Evolutionary conservation across 1,140 invertebrate species (phyloP).

Genomic region (Probaryconus sp.): DNA sequence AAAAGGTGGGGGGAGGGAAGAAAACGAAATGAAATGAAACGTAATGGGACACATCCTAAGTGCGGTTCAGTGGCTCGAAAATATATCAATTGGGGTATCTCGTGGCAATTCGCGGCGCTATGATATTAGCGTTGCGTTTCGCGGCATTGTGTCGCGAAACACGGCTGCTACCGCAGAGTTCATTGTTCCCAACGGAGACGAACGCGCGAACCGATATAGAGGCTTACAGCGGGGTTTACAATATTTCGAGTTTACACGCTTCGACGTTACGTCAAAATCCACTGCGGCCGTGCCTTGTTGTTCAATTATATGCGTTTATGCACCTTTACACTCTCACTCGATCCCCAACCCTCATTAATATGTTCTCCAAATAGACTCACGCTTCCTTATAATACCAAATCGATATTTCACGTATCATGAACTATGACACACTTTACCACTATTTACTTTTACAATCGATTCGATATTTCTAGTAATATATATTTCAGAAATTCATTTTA

Average conservation of each 20-base stretch:
- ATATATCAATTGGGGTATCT: no score
- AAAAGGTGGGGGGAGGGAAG: no score
- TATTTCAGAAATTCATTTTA: no score
- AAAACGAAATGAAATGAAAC: no score
- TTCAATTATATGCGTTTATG: constrained; percentile 39
- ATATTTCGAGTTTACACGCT: constrained; percentile 31
- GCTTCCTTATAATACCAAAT: constrained; percentile 25
- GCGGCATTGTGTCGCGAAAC: constrained; percentile 1
- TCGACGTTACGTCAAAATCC: constrained; percentile 17
- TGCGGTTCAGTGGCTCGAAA: no score
- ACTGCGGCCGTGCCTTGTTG: constrained; percentile 22
- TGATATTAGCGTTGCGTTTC: not conserved
- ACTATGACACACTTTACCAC: not conserved
- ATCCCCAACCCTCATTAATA: constrained; percentile 48
- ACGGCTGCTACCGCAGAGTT: not conserved
- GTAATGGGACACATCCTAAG: no score
- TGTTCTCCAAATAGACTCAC: constrained; percentile 12
- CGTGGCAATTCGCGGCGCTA: no score
- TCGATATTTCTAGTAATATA: no score
- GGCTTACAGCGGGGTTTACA: constrained; percentile 34
- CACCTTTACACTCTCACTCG: constrained; percentile 22
- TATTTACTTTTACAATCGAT: not conserved
- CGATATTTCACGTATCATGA: constrained; percentile 17
- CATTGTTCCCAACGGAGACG: constrained; percentile 5
- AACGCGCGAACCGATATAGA: no score